Evolutionary conservation across 2,888 invertebrate genomes (phyloP), one percentile per base, ranked within the genome.

Genomic region (Nephrocerus scutellatus): DNA sequence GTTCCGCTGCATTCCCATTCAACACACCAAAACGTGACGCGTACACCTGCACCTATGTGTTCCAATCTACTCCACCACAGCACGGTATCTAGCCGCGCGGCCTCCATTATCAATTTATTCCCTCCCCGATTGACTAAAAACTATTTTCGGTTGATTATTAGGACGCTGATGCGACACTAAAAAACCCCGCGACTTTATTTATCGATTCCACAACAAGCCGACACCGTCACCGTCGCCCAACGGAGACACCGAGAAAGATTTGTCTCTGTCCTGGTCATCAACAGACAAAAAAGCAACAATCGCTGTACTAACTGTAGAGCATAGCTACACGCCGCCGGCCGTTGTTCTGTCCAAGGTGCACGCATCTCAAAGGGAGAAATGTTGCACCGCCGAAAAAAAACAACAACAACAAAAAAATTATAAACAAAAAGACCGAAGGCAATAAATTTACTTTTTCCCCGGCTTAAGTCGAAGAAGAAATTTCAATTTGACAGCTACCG

Each of bases 401-500:
- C 36, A 14, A 24, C 22, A 18, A 30, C 15, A 8, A 20, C 10
- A 7, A 32, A 19, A n/a, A 22, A 45, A 43, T 39, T 43, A 43
- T 45, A 47, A 48, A 43, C 22, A n/a, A 7, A 10, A 29, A 36
- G 30, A 22, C 36, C 23, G 34, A 33, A 37, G 25, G 46, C 40
- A 46, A 46, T 46, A 46, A 46, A 53, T 54, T 54, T 39, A 46
- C 47, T 51, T 49, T 53, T 52, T 41, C 52, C 49, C 49, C 46
- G 46, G 49, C 51, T 51, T 51, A 53, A 51, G 49, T 48, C 49
- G 45, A 51, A 44, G 45, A 49, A 52, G 49, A 53, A 52, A 53
- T 53, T 50, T 49, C 52, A 48, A 48, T 54, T 50, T 53, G 54
- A 52, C 53, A 53, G 52, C 49, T 48, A 47, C 51, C 46, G 44